phyloP scores from a whole-genome alignment of 2,888 invertebrate genomes.

The Ormyrus rosae region DNA sequence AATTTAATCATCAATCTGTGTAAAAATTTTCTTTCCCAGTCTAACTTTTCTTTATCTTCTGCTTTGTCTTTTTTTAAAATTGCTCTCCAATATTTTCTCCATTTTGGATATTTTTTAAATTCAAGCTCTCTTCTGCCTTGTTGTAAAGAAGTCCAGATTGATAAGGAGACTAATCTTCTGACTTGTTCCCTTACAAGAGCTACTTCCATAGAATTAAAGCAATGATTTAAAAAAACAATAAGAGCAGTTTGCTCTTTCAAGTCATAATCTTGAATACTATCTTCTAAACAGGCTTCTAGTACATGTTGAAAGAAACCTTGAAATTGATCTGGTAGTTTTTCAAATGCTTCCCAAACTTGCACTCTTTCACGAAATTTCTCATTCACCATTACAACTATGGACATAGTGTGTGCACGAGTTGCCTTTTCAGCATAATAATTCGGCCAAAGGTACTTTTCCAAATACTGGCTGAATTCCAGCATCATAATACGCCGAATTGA shows the following conservation, averaged over 20 bases:
- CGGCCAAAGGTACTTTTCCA: conserved; percentile 98
- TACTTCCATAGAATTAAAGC: conserved; percentile 98
- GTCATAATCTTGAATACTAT: conserved; percentile 76
- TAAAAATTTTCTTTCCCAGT: conserved; percentile 92
- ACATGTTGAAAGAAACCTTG: conserved; percentile 90
- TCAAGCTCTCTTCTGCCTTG: conserved; percentile 90
- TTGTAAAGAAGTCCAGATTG: conserved; percentile 95
- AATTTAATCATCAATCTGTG: conserved; percentile 92
- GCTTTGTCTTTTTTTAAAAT: conserved; percentile 91
- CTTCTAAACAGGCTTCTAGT: conserved; percentile 84
- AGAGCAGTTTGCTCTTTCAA: conserved; percentile 89
- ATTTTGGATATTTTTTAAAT: conserved; percentile 90
- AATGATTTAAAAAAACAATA: conserved; percentile 94
- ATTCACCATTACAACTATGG: conserved; percentile 98
- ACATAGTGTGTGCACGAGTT: conserved; percentile 93
- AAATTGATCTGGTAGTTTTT: conserved; percentile 86
- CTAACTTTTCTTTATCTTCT: conserved; percentile 82
- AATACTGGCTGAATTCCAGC: conserved; percentile 97
- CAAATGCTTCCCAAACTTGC: conserved; percentile 95
- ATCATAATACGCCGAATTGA: conserved; percentile 94
- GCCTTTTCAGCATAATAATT: conserved; percentile 88
- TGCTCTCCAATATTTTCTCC: conserved; percentile 94
- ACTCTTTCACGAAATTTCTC: conserved; percentile 98
- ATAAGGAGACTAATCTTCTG: conserved; percentile 93
- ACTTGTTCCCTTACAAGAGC: conserved; percentile 94